Evolutionary conservation across 1,140 invertebrate genomes (phyloP).

Genomic region (Solenopsis fugax): DNA sequence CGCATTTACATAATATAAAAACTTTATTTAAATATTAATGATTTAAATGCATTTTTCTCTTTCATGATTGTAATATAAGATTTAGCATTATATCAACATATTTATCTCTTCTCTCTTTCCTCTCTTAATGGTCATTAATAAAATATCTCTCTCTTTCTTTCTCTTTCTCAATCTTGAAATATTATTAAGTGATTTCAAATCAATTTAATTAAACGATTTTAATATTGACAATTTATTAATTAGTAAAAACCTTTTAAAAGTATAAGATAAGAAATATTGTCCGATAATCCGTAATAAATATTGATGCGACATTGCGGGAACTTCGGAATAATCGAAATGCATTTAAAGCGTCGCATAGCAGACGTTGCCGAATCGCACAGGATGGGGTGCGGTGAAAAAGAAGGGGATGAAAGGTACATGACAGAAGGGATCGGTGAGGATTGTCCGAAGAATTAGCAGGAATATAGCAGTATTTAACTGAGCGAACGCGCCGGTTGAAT

Average conservation of each 20-base stretch:
- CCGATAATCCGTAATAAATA: neutral
- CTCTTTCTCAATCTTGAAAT: neutral
- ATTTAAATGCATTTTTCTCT: neutral
- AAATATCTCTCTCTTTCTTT: too few relatives aligned
- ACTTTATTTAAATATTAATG: neutral
- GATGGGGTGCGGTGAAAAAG: slow-evolving; percentile 40
- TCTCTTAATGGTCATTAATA: neutral
- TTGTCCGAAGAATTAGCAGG: slow-evolving; percentile 81
- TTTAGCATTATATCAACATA: neutral
- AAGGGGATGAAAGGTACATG: slow-evolving; percentile 65
- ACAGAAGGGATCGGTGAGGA: slow-evolving; percentile 77
- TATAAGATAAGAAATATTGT: neutral
- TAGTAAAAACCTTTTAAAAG: neutral
- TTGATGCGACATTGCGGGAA: neutral
- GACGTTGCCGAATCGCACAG: slow-evolving; percentile 17
- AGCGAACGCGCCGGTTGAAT: slow-evolving; percentile 70
- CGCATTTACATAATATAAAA: neutral
- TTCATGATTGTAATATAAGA: neutral
- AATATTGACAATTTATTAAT: neutral
- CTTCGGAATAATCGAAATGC: slow-evolving; percentile 24
- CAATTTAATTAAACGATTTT: neutral
- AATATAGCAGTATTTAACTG: slow-evolving; percentile 82
- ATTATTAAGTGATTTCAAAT: neutral
- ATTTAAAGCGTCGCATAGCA: slow-evolving; percentile 3
- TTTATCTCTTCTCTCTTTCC: neutral